Base-by-base conservation (phyloP, 1,140 invertebrate species). In the Drusus annulatus region DNA sequence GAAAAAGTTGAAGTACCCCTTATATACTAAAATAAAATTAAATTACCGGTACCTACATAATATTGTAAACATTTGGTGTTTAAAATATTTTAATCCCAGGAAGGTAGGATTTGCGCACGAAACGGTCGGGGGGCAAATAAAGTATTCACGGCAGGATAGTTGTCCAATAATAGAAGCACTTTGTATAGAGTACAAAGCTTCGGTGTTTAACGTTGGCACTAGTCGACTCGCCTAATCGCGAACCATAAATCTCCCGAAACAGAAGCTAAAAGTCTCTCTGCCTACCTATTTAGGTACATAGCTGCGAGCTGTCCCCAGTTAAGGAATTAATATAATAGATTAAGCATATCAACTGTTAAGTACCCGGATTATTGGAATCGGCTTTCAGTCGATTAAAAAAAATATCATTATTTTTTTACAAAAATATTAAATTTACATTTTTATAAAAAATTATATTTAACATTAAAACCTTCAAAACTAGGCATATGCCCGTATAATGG, bases 141-240 rank as follows among this genome's bases (percentile, higher is more conserved):
- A 75, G 10, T 45, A 75, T 75, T 58, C 71, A 15, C 36, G 21
- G 58, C 15, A 56, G 71, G 23, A 54, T 54, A n/a, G 52, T 15
- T 58, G 23, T 75, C 52, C 71, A 75, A 75, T 75, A 75, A 75
- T 75, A 75, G 71, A 75, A 25, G 31, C 71, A 58, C 52, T 75
- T 58, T 54, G 50, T 74, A 54, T 58, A 31, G 52, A 17, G n/a
- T 19, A 75, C 52, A 75, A 75, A 75, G 52, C 25, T 21, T 68
- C 16, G 10, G 23, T 60, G 17, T 19, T 16, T 36, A 25, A 58
- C n/a, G 71, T 36, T 75, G 71, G 52, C 68, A 50, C 68, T 71
- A 25, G 71, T 4, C 15, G 51, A 58, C 8, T 54, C 50, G 16
- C 50, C 19, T 75, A 75, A 75, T 75, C 71, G 54, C 52, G 25